These are phyloP conservation scores for Decapterus maruadsi DNA, from an alignment of 2,797 vertebrate species.

Conservation along the genomic window DNA sequence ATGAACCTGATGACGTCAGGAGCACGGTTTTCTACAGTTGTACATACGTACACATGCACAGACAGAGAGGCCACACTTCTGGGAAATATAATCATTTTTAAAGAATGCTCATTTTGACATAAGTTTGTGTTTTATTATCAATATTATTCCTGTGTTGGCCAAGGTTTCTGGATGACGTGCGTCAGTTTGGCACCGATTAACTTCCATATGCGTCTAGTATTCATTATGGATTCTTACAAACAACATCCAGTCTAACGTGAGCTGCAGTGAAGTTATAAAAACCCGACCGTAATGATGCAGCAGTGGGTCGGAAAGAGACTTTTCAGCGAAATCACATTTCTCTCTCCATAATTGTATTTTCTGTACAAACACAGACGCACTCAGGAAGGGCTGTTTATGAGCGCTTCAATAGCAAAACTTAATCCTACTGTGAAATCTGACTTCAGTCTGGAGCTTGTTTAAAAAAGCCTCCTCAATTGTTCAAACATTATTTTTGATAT, in stretches of 20 bases:
- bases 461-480: conserved; percentile 41
- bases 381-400: conserved; percentile 47
- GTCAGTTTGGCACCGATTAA: not conserved
- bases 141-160: no score
- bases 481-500: conserved; percentile 56
- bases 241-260: not conserved
- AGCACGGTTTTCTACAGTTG: no score
- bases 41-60: not conserved
- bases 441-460: conserved; percentile 48
- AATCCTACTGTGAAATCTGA: conserved; percentile 44
- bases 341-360: conserved; percentile 39
- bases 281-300: not conserved
- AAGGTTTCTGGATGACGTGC: not conserved
- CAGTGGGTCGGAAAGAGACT: not conserved
- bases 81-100: not conserved
- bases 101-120: not conserved
- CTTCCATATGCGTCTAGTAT: not conserved
- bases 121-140: not conserved
- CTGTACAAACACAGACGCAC: conserved; percentile 45
- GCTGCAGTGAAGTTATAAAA: not conserved
- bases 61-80: not conserved
- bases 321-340: conserved; percentile 20
- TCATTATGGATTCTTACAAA: not conserved
- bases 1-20: no score
- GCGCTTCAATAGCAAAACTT: conserved; percentile 39